phyloP scores from a whole-genome alignment of 2,888 invertebrate species.

The Agonopterix alstromeriana region DNA sequence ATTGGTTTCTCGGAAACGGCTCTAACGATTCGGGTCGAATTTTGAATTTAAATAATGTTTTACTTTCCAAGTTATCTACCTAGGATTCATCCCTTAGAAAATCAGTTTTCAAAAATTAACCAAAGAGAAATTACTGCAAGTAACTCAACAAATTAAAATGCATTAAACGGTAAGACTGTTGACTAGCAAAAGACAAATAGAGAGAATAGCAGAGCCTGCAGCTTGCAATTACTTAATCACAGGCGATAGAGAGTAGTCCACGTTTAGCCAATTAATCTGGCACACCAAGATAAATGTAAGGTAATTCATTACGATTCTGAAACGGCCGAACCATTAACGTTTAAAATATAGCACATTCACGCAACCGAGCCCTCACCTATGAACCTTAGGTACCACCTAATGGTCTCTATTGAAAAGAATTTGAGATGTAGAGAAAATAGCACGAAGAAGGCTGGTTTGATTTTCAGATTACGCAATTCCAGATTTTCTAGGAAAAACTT shows the following conservation, averaged over 20 bases:
- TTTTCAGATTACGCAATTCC: no score
- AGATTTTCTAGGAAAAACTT: no score
- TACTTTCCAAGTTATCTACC: no score
- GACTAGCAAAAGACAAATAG: no score
- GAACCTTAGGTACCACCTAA: constrained; percentile 6
- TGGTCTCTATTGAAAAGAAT: neutral
- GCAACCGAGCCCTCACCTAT: constrained; percentile 23
- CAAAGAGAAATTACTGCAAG: no score
- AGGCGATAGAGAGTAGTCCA: constrained; percentile 20
- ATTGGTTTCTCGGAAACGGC: no score
- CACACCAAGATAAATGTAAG: constrained; percentile 56
- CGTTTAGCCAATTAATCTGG: constrained; percentile 55
- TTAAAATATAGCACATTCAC: constrained; percentile 58
- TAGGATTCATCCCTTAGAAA: no score
- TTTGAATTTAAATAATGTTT: no score
- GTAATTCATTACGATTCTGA: constrained; percentile 60
- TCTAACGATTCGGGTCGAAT: no score
- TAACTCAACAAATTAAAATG: neutral
- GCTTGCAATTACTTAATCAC: neutral
- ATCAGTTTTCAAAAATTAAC: no score
- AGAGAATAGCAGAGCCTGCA: neutral
- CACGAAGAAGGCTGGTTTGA: no score
- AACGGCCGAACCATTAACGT: constrained; percentile 53
- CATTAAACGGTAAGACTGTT: neutral
- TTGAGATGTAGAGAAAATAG: neutral